phyloP scores from a whole-genome alignment of 2,113 vertebrate species.

The Gulo gulo region DNA sequence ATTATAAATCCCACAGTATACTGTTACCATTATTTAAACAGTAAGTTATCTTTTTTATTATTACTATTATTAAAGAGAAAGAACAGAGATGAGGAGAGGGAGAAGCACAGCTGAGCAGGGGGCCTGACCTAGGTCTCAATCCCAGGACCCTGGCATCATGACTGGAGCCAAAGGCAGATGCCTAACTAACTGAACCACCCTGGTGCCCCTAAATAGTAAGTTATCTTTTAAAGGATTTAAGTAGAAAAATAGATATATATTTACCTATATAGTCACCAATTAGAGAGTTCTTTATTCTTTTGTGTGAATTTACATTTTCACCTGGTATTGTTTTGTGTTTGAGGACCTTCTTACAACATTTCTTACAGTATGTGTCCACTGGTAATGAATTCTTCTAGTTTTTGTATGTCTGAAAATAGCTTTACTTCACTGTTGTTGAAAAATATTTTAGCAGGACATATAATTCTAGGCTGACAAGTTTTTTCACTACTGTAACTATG shows the following conservation, averaged over 20 bases:
- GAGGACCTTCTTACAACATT: background rate
- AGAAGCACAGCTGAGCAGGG: too few species aligned
- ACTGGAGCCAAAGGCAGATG: too few species aligned
- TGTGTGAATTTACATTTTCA: background rate
- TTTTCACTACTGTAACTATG: background rate
- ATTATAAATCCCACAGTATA: background rate
- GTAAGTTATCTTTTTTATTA: background rate
- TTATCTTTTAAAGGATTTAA: background rate
- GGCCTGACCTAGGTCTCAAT: too few species aligned
- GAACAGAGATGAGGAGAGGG: too few species aligned
- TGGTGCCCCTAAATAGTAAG: too few species aligned
- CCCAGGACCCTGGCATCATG: too few species aligned
- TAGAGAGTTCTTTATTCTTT: background rate
- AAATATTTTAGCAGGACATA: background rate
- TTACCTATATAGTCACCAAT: background rate
- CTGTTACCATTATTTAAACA: background rate
- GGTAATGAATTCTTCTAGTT: background rate
- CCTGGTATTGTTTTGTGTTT: background rate
- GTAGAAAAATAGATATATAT: background rate
- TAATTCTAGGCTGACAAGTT: background rate
- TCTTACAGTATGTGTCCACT: background rate
- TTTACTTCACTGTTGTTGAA: background rate
- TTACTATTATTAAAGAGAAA: too few species aligned
- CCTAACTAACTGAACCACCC: too few species aligned
- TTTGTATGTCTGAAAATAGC: background rate